A percentile compares a stretch with the other conserved stretches of the same genome.
Conservation (phyloP, 2,888 invertebrate species). For the Nemoura dubitans region DNA sequence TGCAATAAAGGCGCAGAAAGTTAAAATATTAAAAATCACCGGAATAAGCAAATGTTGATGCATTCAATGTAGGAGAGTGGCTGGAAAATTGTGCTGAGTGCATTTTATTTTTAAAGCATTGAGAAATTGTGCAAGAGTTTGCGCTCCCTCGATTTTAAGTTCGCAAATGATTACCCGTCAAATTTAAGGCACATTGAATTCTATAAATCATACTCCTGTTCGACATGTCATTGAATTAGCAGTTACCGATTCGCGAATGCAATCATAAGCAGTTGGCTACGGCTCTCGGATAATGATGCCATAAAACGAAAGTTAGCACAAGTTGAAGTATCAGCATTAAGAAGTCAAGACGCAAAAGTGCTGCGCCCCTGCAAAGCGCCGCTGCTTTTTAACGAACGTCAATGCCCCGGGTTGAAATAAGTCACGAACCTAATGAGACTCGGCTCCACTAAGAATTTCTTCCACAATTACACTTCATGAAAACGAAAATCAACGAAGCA, state of each 20-base stretch:
- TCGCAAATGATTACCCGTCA: neutral
- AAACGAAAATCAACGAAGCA: neutral
- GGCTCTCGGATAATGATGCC: neutral
- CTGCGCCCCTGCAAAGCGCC: neutral
- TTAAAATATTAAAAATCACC: neutral
- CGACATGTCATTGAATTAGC: neutral
- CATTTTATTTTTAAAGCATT: neutral
- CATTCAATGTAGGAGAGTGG: neutral
- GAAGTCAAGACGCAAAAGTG: neutral
- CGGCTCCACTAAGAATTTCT: neutral
- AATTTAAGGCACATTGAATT: neutral
- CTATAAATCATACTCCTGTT: neutral
- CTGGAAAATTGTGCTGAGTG: neutral
- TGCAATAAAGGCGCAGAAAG: neutral
- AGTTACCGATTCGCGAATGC: neutral
- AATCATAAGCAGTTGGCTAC: neutral
- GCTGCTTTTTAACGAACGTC: constrained; percentile 17
- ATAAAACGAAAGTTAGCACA: constrained; percentile 3
- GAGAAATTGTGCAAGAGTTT: neutral
- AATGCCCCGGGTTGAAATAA: constrained; percentile 7
- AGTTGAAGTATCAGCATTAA: neutral
- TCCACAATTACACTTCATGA: constrained; percentile 12
- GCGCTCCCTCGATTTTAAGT: neutral
- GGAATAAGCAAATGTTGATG: neutral
- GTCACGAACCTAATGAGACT: constrained; percentile 18